Conservation (phyloP, 2,113 vertebrate species). For the Anarhynchus alexandrinus region DNA sequence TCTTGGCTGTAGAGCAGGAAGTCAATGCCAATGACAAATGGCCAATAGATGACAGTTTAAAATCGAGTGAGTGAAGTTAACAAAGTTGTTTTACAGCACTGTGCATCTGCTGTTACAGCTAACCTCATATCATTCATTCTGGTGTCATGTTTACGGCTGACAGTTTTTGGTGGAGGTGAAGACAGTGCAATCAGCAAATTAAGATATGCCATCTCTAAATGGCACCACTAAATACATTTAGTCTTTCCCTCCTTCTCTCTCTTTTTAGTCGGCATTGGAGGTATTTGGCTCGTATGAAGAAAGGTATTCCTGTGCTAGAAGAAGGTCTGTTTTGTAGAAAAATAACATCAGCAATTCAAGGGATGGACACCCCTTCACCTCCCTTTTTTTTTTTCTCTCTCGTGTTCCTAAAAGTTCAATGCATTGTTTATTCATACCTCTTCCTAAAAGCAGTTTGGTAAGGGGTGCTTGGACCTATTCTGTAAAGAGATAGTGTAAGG, state of each 20-base stretch:
- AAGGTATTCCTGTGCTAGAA: neutral
- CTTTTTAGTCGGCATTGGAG: neutral
- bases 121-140: neutral
- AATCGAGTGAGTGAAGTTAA: conserved; percentile 22
- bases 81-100: conserved; percentile 10
- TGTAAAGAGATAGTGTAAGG: neutral
- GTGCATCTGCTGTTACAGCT: neutral
- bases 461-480: neutral
- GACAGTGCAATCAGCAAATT: neutral
- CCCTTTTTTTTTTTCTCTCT: accelerated
- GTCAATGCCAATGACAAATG: conserved; percentile 24
- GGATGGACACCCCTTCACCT: neutral
- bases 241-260: neutral
- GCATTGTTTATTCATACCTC: neutral
- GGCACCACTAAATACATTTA: neutral
- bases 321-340: neutral
- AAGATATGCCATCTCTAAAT: neutral
- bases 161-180: neutral
- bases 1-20: neutral
- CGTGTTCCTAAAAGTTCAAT: neutral
- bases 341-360: neutral
- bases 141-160: neutral
- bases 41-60: conserved; percentile 7
- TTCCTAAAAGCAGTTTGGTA: neutral
- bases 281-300: neutral